Base-by-base conservation (phyloP, 2,888 invertebrate species). In the Drosophila fungiperda region DNA sequence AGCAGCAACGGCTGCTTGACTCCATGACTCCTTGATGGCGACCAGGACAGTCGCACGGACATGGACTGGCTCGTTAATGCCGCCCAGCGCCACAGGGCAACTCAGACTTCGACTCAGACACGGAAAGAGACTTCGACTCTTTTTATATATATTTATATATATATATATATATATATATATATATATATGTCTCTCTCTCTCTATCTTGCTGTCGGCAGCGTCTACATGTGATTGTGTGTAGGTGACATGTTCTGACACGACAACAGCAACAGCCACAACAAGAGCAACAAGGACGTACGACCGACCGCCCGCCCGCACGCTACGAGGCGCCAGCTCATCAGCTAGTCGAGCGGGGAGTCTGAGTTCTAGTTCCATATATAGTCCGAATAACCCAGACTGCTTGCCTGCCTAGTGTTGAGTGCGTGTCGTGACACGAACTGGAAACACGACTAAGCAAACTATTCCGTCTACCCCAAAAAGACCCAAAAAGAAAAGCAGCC, bases 251-350 rank as follows among this genome's bases (percentile, higher is more conserved):
- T 80, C 82, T 87, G 84, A 87, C 87, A 82, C 77, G 83, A 83
- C 84, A 85, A 80, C 86, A 74, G 29, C 62, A 76, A 40, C 63
- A 62, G 48, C 60, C 72, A 35, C 58, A 59, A 52, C 59, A 60
- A 23, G 49, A 48, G 54, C 65, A 45, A 49, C 49, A 36, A n/a
- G 40, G 49, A 42, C 8, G 17, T 20, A 0, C 20, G 33, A 8
- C 76, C 68, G 74, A 6, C 1, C 33, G 52, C 8, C 20, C 63
- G 66, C 52, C 68, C 72, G 73, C 76, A 73, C 68, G 74, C 74
- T 70, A 70, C 78, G 70, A 82, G 91, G 91, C 91, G 91, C 91
- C 91, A 91, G 83, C 84, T 89, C 87, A 89, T 87, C 87, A 89
- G 77, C 88, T 73, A 76, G 63, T 72, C 67, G 26, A 23, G 64